phyloP scores from a whole-genome alignment of 2,113 vertebrate genomes.

The Oncorhynchus kisutch region DNA sequence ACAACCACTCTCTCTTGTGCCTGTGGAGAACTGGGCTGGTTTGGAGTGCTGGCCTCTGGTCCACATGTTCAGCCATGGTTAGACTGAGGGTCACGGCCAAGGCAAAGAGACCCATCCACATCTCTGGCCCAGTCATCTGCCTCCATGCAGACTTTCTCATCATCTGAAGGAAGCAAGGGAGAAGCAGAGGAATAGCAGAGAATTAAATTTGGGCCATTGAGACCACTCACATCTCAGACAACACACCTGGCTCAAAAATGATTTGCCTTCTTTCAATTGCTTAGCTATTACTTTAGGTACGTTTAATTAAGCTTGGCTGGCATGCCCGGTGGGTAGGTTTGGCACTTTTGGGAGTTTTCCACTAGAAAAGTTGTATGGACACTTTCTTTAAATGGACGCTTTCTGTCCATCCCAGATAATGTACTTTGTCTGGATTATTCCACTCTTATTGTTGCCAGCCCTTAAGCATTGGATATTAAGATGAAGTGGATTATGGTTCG shows the following conservation, averaged over 20 bases:
- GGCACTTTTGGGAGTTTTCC: not conserved
- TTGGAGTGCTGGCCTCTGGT: not conserved
- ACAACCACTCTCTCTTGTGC: slow-evolving; percentile 85
- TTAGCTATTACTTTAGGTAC: too few species aligned
- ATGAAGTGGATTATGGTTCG: slow-evolving; percentile 59
- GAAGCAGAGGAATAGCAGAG: not conserved
- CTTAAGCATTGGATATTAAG: slow-evolving; percentile 58
- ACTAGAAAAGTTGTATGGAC: not conserved
- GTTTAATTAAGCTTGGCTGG: too few species aligned
- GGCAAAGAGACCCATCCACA: slow-evolving; percentile 42
- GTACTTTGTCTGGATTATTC: slow-evolving; percentile 52
- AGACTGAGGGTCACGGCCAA: slow-evolving; percentile 3
- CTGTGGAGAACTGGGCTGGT: slow-evolving; percentile 37
- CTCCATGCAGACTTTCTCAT: slow-evolving; percentile 32
- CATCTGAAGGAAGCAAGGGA: slow-evolving; percentile 35
- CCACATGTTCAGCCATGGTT: not conserved
- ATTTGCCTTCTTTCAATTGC: too few species aligned
- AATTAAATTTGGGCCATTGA: not conserved
- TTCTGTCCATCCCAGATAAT: slow-evolving; percentile 37
- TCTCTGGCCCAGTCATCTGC: slow-evolving; percentile 42
- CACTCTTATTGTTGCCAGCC: slow-evolving; percentile 66
- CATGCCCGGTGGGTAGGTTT: too few species aligned
- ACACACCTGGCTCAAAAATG: too few species aligned
- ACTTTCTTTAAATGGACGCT: not conserved
- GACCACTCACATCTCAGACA: too few species aligned